Conservation (phyloP, 2,113 vertebrate genomes). For the Datnioides undecimradiatus region DNA sequence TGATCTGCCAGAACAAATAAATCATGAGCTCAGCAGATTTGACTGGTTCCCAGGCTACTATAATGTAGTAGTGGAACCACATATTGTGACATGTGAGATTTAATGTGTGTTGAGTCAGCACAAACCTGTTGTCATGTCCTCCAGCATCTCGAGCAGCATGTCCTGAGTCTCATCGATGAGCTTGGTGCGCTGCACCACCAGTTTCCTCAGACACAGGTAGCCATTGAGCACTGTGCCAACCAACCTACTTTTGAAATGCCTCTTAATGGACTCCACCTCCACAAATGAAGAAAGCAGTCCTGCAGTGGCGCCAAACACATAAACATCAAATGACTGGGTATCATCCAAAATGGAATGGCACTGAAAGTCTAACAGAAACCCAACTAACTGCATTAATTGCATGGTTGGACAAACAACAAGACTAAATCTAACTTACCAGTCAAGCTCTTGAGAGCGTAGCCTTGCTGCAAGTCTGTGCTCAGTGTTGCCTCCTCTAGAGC, state of each 20-base stretch:
- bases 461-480: slow-evolving; percentile 97
- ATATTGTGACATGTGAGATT: not conserved
- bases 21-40: no score
- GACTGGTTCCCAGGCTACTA: no score
- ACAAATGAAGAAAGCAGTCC: slow-evolving; percentile 97
- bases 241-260: slow-evolving; percentile 96
- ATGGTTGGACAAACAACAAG: not conserved
- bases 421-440: slow-evolving; percentile 86
- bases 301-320: slow-evolving; percentile 56
- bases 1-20: no score
- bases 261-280: slow-evolving; percentile 98
- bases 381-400: not conserved
- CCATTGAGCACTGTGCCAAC: slow-evolving; percentile 98
- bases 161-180: slow-evolving; percentile 98
- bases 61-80: not conserved
- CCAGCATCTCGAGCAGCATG: slow-evolving; percentile 99
- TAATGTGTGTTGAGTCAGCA: not conserved
- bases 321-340: not conserved
- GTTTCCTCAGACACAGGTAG: slow-evolving; percentile 95
- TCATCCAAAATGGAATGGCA: not conserved
- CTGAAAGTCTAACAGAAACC: not conserved
- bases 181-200: slow-evolving; percentile 98
- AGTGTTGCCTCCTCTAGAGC: slow-evolving; percentile 96
- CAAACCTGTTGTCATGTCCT: slow-evolving; percentile 99
- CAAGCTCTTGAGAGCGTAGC: slow-evolving; percentile 97